phyloP scores from a whole-genome alignment of 2,113 vertebrate genomes.

The Lagopus muta region DNA sequence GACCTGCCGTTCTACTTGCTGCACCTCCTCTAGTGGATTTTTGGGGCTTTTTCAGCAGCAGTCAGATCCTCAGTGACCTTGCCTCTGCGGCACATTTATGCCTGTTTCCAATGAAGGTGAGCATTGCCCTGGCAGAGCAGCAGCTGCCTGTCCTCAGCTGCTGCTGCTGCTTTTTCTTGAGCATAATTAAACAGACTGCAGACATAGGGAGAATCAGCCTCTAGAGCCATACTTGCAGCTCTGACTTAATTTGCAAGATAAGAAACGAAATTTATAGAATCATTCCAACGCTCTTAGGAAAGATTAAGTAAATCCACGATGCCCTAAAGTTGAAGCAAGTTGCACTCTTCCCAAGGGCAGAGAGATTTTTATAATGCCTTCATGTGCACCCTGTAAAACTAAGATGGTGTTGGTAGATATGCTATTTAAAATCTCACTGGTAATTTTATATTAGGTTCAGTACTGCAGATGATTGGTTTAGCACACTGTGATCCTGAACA shows the following conservation, averaged over 20 bases:
- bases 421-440: background rate
- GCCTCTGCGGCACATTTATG: background rate
- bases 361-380: background rate
- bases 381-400: background rate
- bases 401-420: background rate
- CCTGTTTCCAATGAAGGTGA: background rate
- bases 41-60: background rate
- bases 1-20: background rate
- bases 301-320: background rate
- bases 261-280: background rate
- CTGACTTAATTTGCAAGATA: constrained; percentile 5
- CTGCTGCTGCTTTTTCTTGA: background rate
- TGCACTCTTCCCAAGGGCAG: background rate
- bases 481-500: background rate
- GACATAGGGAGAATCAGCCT: background rate
- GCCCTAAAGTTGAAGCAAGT: background rate
- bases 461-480: background rate
- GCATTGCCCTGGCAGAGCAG: background rate
- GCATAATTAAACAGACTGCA: constrained; percentile 14
- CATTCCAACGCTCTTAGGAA: background rate
- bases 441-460: background rate
- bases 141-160: background rate
- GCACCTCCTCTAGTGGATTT: background rate
- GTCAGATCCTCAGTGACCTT: background rate
- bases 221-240: background rate